phyloP scores from a whole-genome alignment of 2,797 vertebrate genomes.

The Ceyx erithaca region DNA sequence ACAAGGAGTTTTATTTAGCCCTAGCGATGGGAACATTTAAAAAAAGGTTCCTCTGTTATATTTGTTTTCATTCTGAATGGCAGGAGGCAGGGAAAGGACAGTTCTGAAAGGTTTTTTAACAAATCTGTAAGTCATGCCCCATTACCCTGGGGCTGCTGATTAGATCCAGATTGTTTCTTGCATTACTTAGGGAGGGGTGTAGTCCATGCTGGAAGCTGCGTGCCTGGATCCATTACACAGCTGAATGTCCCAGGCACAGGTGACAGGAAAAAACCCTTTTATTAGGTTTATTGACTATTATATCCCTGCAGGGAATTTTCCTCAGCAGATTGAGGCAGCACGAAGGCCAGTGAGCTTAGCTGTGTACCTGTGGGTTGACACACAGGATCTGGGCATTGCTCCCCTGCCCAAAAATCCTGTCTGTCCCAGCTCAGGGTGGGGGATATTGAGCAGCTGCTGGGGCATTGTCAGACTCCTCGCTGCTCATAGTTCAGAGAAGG shows the following conservation, averaged over 20 bases:
- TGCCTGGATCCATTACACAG: background rate
- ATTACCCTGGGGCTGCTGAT: conserved; percentile 55
- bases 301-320: background rate
- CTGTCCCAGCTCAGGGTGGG: rapidly evolving
- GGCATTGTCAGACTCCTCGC: background rate
- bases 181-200: background rate
- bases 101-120: conserved; percentile 68
- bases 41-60: conserved; percentile 55
- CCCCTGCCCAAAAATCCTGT: background rate
- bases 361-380: background rate
- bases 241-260: background rate
- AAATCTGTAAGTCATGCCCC: conserved; percentile 55
- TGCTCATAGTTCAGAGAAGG: background rate
- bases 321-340: rapidly evolving
- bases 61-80: conserved; percentile 71
- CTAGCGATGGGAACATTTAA: conserved; percentile 37
- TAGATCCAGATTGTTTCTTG: conserved; percentile 61
- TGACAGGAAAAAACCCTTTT: background rate
- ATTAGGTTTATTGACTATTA: background rate
- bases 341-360: rapidly evolving
- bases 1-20: conserved; percentile 78
- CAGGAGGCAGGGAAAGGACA: conserved; percentile 70
- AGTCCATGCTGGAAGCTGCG: background rate
- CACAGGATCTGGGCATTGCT: background rate
- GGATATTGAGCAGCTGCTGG: rapidly evolving